Conservation (phyloP, 2,797 vertebrate genomes). For the Crenuchus spilurus region DNA sequence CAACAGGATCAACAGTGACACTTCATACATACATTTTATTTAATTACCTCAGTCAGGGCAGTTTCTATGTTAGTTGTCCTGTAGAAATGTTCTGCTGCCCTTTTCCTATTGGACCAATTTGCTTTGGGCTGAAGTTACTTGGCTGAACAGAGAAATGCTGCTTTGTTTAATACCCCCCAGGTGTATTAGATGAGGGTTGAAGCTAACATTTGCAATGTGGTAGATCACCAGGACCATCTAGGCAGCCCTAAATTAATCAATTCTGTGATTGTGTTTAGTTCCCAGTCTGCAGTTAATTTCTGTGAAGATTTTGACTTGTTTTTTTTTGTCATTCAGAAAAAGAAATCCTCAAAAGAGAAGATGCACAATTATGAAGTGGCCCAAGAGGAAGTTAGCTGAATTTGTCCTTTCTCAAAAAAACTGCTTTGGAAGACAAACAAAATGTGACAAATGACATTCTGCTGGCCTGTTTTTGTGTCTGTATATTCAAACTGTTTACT, state of each 20-base stretch:
- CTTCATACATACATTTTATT: too few relatives aligned
- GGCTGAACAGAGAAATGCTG: too few relatives aligned
- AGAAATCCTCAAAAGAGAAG: constrained; percentile 42
- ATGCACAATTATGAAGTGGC: neutral
- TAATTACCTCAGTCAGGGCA: too few relatives aligned
- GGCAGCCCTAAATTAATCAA: neutral
- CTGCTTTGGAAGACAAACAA: neutral
- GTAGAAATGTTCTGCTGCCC: too few relatives aligned
- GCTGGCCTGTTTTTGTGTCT: neutral
- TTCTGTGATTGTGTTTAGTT: neutral
- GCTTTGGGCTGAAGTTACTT: too few relatives aligned
- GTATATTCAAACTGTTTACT: too few relatives aligned
- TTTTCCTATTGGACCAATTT: too few relatives aligned
- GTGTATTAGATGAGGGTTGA: too few relatives aligned
- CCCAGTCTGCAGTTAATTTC: neutral
- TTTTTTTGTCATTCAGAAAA: constrained; percentile 43
- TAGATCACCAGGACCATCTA: neutral
- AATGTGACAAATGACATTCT: too few relatives aligned
- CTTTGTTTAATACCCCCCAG: too few relatives aligned
- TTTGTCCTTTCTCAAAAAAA: neutral
- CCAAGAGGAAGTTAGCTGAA: neutral
- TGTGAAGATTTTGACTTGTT: neutral
- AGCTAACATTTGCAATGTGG: neutral
- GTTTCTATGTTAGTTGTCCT: too few relatives aligned
- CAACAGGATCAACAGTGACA: too few relatives aligned